phyloP scores from a whole-genome alignment of 2,113 vertebrate genomes.

The Mastomys coucha region DNA sequence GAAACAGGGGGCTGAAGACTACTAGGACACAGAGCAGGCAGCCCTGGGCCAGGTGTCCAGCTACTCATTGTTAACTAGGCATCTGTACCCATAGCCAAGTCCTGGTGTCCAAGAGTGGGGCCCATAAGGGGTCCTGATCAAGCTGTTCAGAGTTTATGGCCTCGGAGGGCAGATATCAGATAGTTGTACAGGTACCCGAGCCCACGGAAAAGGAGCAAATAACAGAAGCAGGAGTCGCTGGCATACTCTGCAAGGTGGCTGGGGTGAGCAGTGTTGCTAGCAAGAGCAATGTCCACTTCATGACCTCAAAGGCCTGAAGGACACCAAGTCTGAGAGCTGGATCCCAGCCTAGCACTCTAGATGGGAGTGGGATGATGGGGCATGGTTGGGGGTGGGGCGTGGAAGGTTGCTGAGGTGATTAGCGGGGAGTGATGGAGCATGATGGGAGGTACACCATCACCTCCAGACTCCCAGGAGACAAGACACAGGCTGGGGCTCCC shows the following conservation, averaged over 20 bases:
- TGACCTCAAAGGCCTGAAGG: not conserved
- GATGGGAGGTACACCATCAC: not conserved
- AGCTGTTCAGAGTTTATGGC: not conserved
- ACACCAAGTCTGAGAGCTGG: not conserved
- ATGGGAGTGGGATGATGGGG: not conserved
- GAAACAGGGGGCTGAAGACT: not conserved
- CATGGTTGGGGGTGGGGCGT: not conserved
- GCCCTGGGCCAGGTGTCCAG: not conserved
- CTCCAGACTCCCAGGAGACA: not conserved
- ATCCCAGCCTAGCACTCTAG: not conserved
- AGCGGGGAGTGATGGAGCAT: not conserved
- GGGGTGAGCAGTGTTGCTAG: not conserved
- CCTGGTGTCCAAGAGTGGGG: not conserved
- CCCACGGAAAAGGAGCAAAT: not conserved
- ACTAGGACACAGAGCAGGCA: rapidly evolving
- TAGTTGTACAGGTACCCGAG: not conserved
- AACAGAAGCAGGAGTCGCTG: not conserved
- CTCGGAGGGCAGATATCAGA: not conserved
- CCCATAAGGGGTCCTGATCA: too few relatives aligned
- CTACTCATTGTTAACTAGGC: not conserved
- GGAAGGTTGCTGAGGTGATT: not conserved
- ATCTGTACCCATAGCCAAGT: not conserved
- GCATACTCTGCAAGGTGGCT: not conserved
- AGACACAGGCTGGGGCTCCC: not conserved
- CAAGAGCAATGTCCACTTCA: not conserved